These are phyloP conservation scores for Vipera ursinii DNA, from an alignment of 2,797 vertebrate species.

Conservation along the genomic window DNA sequence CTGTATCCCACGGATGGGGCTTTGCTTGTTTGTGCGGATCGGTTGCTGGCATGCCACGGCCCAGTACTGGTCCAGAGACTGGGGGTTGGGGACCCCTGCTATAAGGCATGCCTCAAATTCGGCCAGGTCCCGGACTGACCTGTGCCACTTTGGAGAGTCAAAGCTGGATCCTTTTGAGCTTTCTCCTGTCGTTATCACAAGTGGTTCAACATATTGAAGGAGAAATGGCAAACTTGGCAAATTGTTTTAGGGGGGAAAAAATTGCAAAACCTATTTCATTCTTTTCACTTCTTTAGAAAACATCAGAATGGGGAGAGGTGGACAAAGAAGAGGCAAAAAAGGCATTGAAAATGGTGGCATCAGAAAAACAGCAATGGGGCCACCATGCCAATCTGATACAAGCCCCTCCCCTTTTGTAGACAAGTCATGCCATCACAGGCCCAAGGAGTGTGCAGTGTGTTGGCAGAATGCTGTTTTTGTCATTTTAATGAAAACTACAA, in stretches of 20 bases:
- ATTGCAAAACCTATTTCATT: neutral
- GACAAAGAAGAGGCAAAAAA: neutral
- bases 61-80: no score
- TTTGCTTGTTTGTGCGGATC: no score
- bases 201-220: neutral
- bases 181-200: neutral
- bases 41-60: no score
- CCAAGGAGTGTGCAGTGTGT: neutral
- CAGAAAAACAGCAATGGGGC: neutral
- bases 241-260: neutral
- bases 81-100: no score
- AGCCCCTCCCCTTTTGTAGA: neutral
- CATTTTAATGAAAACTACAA: neutral
- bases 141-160: neutral
- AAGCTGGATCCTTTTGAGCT: neutral
- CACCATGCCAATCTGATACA: neutral
- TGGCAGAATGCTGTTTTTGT: neutral
- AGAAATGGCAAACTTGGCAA: neutral
- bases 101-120: neutral
- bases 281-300: neutral
- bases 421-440: neutral
- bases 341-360: neutral
- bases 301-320: neutral
- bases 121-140: neutral
- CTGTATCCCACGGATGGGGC: no score